Conservation (phyloP, 1,140 invertebrate genomes). For the Bathynomus jamesi region DNA sequence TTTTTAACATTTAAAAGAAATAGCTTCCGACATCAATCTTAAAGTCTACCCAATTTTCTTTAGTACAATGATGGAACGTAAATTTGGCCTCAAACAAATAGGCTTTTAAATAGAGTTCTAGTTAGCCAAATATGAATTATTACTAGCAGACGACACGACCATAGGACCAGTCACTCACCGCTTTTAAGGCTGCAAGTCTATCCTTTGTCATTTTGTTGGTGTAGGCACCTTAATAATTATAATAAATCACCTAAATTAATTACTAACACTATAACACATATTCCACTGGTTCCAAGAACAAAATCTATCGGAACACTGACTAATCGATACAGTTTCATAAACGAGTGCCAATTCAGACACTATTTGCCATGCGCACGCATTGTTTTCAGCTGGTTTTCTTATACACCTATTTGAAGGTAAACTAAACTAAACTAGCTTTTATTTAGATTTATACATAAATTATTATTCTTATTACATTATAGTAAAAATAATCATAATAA, state of each 20-base stretch:
- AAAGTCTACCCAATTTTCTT: too few relatives aligned
- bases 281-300: background rate
- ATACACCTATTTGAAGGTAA: too few relatives aligned
- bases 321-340: background rate
- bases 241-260: background rate
- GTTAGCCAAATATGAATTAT: constrained; percentile 50
- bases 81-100: too few relatives aligned
- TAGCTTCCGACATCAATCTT: too few relatives aligned
- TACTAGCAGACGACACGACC: background rate
- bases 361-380: background rate
- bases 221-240: background rate
- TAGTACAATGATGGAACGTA: too few relatives aligned
- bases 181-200: background rate
- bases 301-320: background rate
- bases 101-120: constrained; percentile 63
- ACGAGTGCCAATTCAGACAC: background rate
- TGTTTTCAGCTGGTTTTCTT: background rate
- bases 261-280: background rate
- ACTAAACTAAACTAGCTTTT: too few relatives aligned
- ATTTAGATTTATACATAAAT: too few relatives aligned
- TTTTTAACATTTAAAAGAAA: too few relatives aligned
- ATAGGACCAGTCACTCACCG: background rate
- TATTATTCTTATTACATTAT: too few relatives aligned
- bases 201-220: background rate
- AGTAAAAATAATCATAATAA: too few relatives aligned